Evolutionary conservation across 2,113 vertebrate genomes (phyloP).

Genomic region (Mellivora capensis): DNA sequence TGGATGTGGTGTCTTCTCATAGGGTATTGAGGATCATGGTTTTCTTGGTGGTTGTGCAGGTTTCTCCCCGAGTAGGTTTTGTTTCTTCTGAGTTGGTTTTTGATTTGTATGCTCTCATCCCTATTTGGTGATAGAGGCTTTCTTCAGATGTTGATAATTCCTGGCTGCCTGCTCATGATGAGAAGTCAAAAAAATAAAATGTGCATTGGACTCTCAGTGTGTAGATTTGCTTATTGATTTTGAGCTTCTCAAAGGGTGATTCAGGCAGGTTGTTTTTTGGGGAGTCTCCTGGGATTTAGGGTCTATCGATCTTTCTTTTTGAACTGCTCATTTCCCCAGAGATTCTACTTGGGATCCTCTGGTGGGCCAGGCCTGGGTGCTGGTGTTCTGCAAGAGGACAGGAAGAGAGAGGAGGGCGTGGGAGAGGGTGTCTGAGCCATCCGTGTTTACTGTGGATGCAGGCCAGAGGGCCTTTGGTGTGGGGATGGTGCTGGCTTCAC

Average conservation of each 20-base stretch:
- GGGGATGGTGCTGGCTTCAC: rapidly evolving
- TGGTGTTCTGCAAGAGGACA: neutral
- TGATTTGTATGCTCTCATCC: neutral
- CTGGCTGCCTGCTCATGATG: neutral
- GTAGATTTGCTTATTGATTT: neutral
- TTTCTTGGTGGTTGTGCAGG: neutral
- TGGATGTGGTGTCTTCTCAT: neutral
- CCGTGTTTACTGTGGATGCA: neutral
- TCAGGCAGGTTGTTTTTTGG: neutral
- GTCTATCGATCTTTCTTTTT: neutral
- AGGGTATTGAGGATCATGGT: neutral
- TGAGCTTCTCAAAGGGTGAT: neutral
- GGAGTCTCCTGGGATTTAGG: neutral
- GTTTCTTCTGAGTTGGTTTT: neutral
- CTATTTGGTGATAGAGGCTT: neutral
- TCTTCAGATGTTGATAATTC: neutral
- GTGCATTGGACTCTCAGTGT: neutral
- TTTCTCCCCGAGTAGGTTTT: neutral
- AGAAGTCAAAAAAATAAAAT: neutral
- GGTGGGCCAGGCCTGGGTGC: neutral
- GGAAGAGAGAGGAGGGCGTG: neutral
- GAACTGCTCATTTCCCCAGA: neutral
- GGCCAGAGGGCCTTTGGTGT: neutral
- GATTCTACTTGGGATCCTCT: neutral
- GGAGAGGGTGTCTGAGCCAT: neutral